Evolutionary conservation across 1,140 invertebrate species (phyloP), one percentile per base, ranked within the genome.

Genomic region (Pomacea maculata): DNA sequence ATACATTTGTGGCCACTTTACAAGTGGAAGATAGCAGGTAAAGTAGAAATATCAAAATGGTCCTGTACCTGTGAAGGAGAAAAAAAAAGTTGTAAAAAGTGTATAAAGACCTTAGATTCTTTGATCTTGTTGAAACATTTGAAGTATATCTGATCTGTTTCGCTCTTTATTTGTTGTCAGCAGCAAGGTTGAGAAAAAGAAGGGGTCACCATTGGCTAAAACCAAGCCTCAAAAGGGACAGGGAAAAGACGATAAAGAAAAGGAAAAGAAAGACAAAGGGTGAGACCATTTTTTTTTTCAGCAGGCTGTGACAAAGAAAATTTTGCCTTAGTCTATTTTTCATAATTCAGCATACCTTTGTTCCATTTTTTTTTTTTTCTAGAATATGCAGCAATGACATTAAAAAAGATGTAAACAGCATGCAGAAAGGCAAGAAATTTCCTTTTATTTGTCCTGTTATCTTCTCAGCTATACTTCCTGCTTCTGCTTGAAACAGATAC

Each of bases 171-270:
- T 52, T 63, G 55, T 19, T 70, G 76, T n/a, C 73, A 71, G 68
- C 19, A 15, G 73, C 6, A 78, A 81, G 55, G 29, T 65, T 21
- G 80, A 78, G 25, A 81, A 73, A 34, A 81, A 81, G 75, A 81
- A 81, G n/a, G 57, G 75, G 54, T 71, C 64, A 19, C 65, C 74
- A 8, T 55, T 70, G 70, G 64, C 25, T 61, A 61, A 34, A 29
- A 19, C 25, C 64, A 81, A 80, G 54, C 25, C 61, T 11, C 74
- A 81, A 11, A 76, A 82, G 75, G 83, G 82, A 71, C 78, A 79
- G 79, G 71, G 82, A 70, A 65, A 55, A 64, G 77, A 78, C 55
- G 61, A 80, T 45, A 81, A 79, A 81, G 71, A 84, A 74, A 65
- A 55, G 70, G 77, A 78, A 65, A 70, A 80, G 71, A 65, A 34